These are phyloP conservation scores for Papilio machaon DNA, from an alignment of 1,140 invertebrate species.

Conservation along the genomic window DNA sequence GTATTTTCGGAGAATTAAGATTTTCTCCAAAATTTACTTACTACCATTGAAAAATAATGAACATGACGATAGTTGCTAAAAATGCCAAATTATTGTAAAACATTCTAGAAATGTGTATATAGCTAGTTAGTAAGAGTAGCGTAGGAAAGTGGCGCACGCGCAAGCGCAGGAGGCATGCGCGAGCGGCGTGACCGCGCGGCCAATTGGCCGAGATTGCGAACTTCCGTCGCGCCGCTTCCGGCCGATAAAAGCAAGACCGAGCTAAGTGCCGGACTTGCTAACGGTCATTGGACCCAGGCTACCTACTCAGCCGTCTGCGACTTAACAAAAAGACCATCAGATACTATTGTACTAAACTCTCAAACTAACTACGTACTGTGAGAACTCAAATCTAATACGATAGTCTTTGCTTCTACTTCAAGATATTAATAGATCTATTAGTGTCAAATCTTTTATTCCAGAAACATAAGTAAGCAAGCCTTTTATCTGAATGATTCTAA, in stretches of 20 bases:
- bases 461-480: background rate
- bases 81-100: background rate
- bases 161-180: slow-evolving; percentile 58
- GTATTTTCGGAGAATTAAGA: background rate
- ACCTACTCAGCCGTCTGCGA: slow-evolving; percentile 22
- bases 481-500: too few species aligned
- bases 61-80: background rate
- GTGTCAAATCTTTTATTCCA: background rate
- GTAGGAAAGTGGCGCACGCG: slow-evolving; percentile 34
- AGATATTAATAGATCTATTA: background rate
- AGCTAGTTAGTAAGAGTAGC: slow-evolving; percentile 23
- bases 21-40: background rate
- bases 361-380: background rate
- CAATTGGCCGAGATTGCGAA: slow-evolving; percentile 80
- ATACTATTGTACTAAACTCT: slow-evolving; percentile 12
- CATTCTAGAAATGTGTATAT: background rate
- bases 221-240: slow-evolving; percentile 75
- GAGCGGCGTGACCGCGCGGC: slow-evolving; percentile 68
- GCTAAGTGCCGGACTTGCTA: slow-evolving; percentile 56
- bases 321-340: slow-evolving; percentile 26
- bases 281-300: slow-evolving; percentile 71
- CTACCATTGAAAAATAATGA: background rate
- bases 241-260: slow-evolving; percentile 70
- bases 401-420: background rate
- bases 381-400: background rate